Evolutionary conservation across 2,797 vertebrate genomes (phyloP), one percentile per base, ranked within the genome.

Genomic region (Poeciliopsis infans): DNA sequence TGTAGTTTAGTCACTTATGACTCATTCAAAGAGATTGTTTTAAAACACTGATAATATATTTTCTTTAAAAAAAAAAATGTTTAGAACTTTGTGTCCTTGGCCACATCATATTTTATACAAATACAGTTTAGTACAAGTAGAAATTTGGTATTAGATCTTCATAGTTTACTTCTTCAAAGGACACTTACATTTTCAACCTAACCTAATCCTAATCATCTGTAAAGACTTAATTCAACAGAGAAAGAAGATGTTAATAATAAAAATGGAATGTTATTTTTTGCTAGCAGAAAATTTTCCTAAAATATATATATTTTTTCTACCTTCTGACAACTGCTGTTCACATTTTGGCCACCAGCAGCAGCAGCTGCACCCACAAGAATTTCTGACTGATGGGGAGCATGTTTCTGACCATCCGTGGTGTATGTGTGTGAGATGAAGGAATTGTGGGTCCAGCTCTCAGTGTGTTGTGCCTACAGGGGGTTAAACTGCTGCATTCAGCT

Each of bases 401-500:
- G 75, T 78, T 80, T 82, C 68, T 81, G 79, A 77, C 72, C 72
- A 47, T 68, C 61, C 74, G 7, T 47, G 15, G 46, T 59, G 36
- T 20, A 20, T 20, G 64, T 2, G 5, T 20, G 11, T 20, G 25
- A 69, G 66, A 69, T 43, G 39, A 43, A 45, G 66, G 66, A 69
- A 15, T 72, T 75, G 79, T 70, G 39, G 72, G 74, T 47, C 75
- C 18, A 66, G 57, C 1, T 75, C 80, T 28, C 49, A 59, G 81
- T 72, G 80, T 49, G 64, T 49, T 1, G 36, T 71, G 81, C 74
- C 71, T 72, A 81, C 79, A 83, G 79, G 85, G 79, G 86, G 89
- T 89, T 89, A 91, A 91, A 92, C 87, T 85, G 81, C 83, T 71
- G 81, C 86, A 83, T 81, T 83, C 78, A 86, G 85, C 85, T 66